Evolutionary conservation across 2,797 vertebrate species (phyloP).

Genomic region (Ispidina picta): DNA sequence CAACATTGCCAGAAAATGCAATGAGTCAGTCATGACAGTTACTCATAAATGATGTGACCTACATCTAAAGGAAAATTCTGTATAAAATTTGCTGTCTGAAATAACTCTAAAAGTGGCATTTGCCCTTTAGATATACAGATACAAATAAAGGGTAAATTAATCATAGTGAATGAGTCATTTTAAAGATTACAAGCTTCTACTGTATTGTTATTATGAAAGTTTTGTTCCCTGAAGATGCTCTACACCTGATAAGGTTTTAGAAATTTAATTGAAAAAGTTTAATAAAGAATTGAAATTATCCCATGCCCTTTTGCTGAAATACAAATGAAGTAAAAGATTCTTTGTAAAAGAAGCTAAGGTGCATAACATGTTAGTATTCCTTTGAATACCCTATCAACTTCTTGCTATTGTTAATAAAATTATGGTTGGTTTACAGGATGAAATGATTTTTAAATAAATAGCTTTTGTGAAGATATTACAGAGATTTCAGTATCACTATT

Average conservation of each 20-base stretch:
- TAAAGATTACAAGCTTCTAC: slow-evolving; percentile 57
- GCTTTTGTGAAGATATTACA: slow-evolving; percentile 60
- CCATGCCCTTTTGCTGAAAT: slow-evolving; percentile 33
- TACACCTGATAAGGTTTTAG: slow-evolving; percentile 62
- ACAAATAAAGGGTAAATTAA: slow-evolving; percentile 71
- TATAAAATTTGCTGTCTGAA: slow-evolving; percentile 41
- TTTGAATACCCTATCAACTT: slow-evolving; percentile 61
- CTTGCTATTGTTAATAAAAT: slow-evolving; percentile 73
- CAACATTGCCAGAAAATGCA: not conserved
- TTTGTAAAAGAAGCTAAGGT: slow-evolving; percentile 43
- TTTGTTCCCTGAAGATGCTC: slow-evolving; percentile 39
- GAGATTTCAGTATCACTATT: slow-evolving; percentile 62
- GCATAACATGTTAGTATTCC: slow-evolving; percentile 41
- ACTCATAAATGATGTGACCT: slow-evolving; percentile 14
- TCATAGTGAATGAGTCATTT: slow-evolving; percentile 53
- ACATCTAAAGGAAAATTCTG: slow-evolving; percentile 50
- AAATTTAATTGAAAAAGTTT: slow-evolving; percentile 74
- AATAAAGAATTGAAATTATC: slow-evolving; percentile 73
- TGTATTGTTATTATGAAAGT: slow-evolving; percentile 33
- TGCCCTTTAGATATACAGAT: slow-evolving; percentile 67
- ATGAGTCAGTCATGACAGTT: slow-evolving; percentile 20
- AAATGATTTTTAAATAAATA: slow-evolving; percentile 75
- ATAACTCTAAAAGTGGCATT: slow-evolving; percentile 58
- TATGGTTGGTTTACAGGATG: slow-evolving; percentile 53
- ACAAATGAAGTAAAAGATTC: slow-evolving; percentile 41